phyloP scores from a whole-genome alignment of 1,140 invertebrate species.

The Capitella teleta region DNA sequence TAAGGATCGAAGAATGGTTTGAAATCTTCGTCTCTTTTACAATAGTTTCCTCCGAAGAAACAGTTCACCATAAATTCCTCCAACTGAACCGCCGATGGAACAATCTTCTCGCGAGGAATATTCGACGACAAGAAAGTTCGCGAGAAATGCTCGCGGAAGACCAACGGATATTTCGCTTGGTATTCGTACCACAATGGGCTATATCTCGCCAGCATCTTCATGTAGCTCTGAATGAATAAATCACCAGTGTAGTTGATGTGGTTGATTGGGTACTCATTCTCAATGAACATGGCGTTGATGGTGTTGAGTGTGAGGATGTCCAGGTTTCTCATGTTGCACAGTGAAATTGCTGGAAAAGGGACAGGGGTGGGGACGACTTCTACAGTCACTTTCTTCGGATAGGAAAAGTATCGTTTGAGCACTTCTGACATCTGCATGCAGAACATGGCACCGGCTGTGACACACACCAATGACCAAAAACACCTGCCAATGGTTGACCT shows the following conservation, averaged over 20 bases:
- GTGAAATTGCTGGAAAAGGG: constrained; percentile 6
- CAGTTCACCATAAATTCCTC: constrained; percentile 10
- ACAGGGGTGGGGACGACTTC: constrained; percentile 10
- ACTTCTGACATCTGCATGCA: constrained; percentile 11
- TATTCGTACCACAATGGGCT: constrained; percentile 9
- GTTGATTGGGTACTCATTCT: constrained; percentile 4
- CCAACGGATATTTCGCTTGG: constrained; percentile 1
- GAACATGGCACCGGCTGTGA: constrained; percentile 7
- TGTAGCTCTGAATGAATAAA: constrained; percentile 8
- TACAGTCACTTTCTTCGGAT: constrained; percentile 12
- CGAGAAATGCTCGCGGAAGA: constrained; percentile 11
- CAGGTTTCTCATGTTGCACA: constrained; percentile 12
- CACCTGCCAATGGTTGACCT: constrained; percentile 1
- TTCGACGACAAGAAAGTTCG: constrained; percentile 8
- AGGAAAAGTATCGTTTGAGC: constrained; percentile 7
- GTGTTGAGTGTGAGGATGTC: constrained; percentile 7
- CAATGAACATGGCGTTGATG: constrained; percentile 11
- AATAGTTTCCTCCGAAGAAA: constrained; percentile 6
- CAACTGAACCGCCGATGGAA: constrained; percentile 5
- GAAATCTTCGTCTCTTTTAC: constrained; percentile 4
- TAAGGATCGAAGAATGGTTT: constrained; percentile 9
- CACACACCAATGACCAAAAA: constrained; percentile 9
- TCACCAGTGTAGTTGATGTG: constrained; percentile 5
- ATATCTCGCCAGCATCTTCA: constrained; percentile 9
- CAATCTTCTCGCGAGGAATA: constrained; percentile 1